These are phyloP conservation scores for Phytoseiulus persimilis DNA, from an alignment of 2,888 invertebrate genomes.

Conservation along the genomic window DNA sequence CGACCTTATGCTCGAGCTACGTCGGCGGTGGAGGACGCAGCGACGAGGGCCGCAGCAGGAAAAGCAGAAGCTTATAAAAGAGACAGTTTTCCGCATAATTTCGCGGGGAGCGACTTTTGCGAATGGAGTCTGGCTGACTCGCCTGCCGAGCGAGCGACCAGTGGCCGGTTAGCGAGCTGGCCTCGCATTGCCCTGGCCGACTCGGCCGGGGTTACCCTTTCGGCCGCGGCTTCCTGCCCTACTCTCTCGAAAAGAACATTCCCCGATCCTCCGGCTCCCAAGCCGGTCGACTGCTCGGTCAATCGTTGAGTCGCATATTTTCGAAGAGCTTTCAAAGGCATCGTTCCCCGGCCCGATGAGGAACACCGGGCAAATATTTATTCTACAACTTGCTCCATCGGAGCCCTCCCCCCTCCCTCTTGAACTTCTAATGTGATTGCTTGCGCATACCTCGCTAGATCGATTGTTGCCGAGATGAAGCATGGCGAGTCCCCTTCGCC, in stretches of 20 bases:
- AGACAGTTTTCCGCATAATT: conserved; percentile 5
- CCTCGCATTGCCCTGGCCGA: not conserved
- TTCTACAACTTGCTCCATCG: too few relatives aligned
- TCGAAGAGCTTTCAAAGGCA: not conserved
- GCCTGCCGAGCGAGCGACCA: not conserved
- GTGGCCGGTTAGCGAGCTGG: not conserved
- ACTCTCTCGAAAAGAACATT: not conserved
- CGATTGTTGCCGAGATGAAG: too few relatives aligned
- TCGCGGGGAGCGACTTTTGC: not conserved
- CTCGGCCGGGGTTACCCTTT: not conserved
- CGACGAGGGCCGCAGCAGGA: not conserved
- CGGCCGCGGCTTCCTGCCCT: not conserved
- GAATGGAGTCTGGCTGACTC: not conserved
- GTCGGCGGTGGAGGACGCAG: not conserved
- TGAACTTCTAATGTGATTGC: too few relatives aligned
- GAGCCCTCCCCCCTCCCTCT: too few relatives aligned
- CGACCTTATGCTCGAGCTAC: not conserved
- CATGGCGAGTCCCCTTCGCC: too few relatives aligned
- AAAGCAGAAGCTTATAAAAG: not conserved
- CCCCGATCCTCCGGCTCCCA: not conserved
- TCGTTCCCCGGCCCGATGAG: not conserved
- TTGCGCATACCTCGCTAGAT: too few relatives aligned
- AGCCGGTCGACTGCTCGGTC: not conserved
- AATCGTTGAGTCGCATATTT: not conserved
- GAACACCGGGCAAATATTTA: not conserved